Evolutionary conservation across 1,140 invertebrate species (phyloP), one percentile per base, ranked within the genome.

Genomic region (Drosophila repletoides): DNA sequence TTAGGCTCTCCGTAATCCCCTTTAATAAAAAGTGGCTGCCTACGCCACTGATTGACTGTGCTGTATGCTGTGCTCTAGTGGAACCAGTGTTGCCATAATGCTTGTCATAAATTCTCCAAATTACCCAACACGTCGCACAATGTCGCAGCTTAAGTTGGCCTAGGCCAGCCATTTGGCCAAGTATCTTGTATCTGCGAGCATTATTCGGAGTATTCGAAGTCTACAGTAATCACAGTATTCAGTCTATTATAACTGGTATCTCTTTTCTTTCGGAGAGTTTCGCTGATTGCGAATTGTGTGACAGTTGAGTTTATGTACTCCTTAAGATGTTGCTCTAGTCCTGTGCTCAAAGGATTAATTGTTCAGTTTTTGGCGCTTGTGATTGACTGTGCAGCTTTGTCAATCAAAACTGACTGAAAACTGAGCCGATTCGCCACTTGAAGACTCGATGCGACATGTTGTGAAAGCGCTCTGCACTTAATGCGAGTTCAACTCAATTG

Each of bases 71-170:
- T 51, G 55, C 49, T 43, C 43, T 28, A 69, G 51, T 70, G 67
- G 59, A 52, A 71, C 77, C 77, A 83, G 79, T 84, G 80, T 86
- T 76, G 76, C 81, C 80, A 86, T 80, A 86, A 87, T 79, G 80
- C 80, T 60, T 67, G 81, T 86, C 80, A 86, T 86, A 86, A 87
- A 87, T 86, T 86, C 80, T 76, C 80, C 72, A 86, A 86, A 86
- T 86, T 86, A 86, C 81, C 80, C 80, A 86, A 86, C 79, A 84
- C 66, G 74, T 74, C 70, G 55, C 55, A 43, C 59, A 68, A 61
- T 52, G 56, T 61, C 64, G 58, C 56, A 38, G 56, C 46, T 61
- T 26, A 65, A n/a, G 53, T 66, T 66, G 53, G 52, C 53, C 51
- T 45, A 55, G 29, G 41, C 22, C 28, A 34, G 22, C 34, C 33